Percentiles rank a stretch among this genome's conserved stretches.
These are phyloP conservation scores for Ailurus styani DNA, from an alignment of 2,113 vertebrate species.

Conservation along the genomic window DNA sequence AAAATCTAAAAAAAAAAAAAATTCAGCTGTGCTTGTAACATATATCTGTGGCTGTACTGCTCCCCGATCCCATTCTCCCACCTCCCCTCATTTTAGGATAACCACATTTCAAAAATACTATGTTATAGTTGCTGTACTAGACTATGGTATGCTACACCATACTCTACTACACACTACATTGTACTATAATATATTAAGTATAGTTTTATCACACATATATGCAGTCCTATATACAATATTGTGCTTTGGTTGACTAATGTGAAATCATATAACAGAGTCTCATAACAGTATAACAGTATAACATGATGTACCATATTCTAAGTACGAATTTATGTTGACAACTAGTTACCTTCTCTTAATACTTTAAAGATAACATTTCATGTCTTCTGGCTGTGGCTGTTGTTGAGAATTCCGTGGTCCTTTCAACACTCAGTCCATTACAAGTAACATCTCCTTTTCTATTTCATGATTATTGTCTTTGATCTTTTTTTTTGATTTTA, in stretches of 20 bases:
- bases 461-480: neutral
- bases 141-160: too few relatives aligned
- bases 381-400: neutral
- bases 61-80: neutral
- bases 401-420: neutral
- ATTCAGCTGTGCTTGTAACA: neutral
- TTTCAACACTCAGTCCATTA: neutral
- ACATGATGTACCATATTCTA: neutral
- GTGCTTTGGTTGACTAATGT: neutral
- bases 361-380: neutral
- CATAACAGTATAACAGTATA: neutral
- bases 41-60: neutral
- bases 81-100: neutral
- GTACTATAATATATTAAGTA: neutral
- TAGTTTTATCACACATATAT: neutral
- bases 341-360: neutral
- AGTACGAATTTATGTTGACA: neutral
- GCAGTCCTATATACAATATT: neutral
- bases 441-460: neutral
- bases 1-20: neutral
- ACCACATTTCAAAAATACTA: neutral
- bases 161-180: neutral
- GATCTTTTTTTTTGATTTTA: neutral
- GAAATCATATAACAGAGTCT: neutral
- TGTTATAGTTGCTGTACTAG: neutral